Evolutionary conservation across 2,888 invertebrate genomes (phyloP), one percentile per base, ranked within the genome.

Genomic region (Drosophila colorata): DNA sequence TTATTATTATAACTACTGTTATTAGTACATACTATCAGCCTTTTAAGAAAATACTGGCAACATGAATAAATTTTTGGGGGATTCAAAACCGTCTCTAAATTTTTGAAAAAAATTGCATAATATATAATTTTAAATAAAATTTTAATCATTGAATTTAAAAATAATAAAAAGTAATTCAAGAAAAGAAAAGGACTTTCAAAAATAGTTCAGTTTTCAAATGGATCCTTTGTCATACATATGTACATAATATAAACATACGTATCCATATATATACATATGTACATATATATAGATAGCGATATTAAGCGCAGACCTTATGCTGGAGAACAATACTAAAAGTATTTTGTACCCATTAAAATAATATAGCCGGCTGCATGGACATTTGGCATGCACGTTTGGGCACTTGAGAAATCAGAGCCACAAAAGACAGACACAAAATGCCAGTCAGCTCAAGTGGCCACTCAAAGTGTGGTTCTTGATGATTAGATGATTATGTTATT

Each of bases 271-370:
- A n/a, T n/a, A n/a, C 14, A 14, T 33, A 33, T 33, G 13, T 33
- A 35, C 6, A 0, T 28, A 28, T 28, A 28, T 9, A 9, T 13
- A 13, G 2, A 53, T 33, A 14, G 20, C 23, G 9, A 14, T 31
- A 14, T 33, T 7, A 8, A 20, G n/a, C 6, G 3, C 8, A 20
- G 13, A 37, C 41, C 47, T 7, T 48, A 11, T 48, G 25, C 41
- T 37, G 2, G 60, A 48, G 46, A 35, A 23, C 23, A 46, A 46
- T 57, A 56, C 23, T 16, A 16, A 35, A 53, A 70, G 72, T 65
- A 49, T 20, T 41, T 60, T 61, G 72, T 69, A 55, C 74, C 55
- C 55, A 74, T 73, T 74, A 33, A 8, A 43, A 46, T 66, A 20
- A 51, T 73, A 40, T 46, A 5, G n/a, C n/a, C 41, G 11, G 61